Percentiles rank a stretch among this genome's conserved stretches.
These are phyloP conservation scores for Polypedilum vanderplanki DNA, from an alignment of 1,140 invertebrate species.

Conservation along the genomic window DNA sequence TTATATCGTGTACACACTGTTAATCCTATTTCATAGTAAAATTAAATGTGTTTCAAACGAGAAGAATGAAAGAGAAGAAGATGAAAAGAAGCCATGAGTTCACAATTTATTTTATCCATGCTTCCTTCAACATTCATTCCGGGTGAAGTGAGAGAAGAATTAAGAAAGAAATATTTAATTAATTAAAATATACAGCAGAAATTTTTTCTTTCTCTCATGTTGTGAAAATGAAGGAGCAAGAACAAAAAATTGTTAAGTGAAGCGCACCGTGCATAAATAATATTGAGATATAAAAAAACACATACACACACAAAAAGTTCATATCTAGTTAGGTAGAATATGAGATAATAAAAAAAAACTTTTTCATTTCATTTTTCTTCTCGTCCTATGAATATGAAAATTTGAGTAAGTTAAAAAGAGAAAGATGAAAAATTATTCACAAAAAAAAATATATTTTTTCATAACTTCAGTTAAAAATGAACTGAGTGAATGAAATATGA, in stretches of 20 bases:
- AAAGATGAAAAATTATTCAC: background rate
- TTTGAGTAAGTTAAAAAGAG: background rate
- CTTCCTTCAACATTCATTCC: background rate
- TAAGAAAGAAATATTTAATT: slow-evolving; percentile 21
- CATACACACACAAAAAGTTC: slow-evolving; percentile 1
- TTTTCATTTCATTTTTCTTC: too few relatives aligned
- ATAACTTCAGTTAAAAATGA: too few relatives aligned
- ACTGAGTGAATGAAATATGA: too few relatives aligned
- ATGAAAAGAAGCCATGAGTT: background rate
- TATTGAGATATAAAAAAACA: background rate
- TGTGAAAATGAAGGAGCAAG: background rate
- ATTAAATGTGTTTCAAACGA: background rate
- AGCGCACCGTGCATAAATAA: slow-evolving; percentile 24
- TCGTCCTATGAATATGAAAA: too few relatives aligned
- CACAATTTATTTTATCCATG: background rate
- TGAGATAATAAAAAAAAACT: background rate
- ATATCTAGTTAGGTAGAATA: slow-evolving; percentile 17
- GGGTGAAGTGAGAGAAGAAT: background rate
- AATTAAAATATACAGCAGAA: slow-evolving; percentile 14
- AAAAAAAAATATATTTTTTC: too few relatives aligned
- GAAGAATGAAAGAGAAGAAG: background rate
- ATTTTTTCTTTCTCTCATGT: background rate
- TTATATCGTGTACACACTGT: slow-evolving; percentile 14
- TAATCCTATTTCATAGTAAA: slow-evolving; percentile 25
- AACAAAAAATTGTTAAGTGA: background rate